Evolutionary conservation across 2,888 invertebrate genomes (phyloP), one percentile per base, ranked within the genome.

Genomic region (Heliconius sara): DNA sequence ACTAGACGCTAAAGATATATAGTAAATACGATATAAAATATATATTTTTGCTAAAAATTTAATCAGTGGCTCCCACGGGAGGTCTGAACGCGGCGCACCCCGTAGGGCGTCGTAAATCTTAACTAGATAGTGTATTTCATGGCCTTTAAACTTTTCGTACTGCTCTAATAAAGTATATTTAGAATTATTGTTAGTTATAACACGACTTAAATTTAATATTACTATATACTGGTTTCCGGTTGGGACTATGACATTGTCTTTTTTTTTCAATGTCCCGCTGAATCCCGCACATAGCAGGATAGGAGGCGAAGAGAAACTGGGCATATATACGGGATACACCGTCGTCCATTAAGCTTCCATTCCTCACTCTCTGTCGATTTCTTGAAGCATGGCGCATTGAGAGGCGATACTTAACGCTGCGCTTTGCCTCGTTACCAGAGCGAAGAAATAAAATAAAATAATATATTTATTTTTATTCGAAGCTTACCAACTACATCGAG

Each of bases 41-140:
- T 63, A 81, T 81, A 81, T 83, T 80, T 80, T 75, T 75, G 76
- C 72, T 83, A 80, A 80, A 83, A 83, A 80, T 83, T 79, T 81
- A 83, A 83, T 81, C 82, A 81, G 79, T 68, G 66, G 74, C 67
- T 79, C 82, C 79, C 60, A 52, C 13, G 76, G 79, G 80, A 65
- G 71, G 72, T 79, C 77, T 79, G 76, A 79, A 65, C 79, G 75
- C 79, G 77, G 73, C 70, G 78, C 70, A 34, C 71, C 72, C 80
- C 78, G 63, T 34, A 52, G 79, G 77, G 80, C 63, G 68, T 74
- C 73, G 73, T 83, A 83, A 79, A 80, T 83, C 83, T 83, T 79
- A 78, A 82, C 82, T 81, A 80, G 73, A 79, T 77, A 80, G 77
- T 79, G 77, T 77, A 76, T 71, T 79, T 72, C 52, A 79, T 77